phyloP scores from a whole-genome alignment of 2,888 invertebrate genomes.

The Erebia ligea region DNA sequence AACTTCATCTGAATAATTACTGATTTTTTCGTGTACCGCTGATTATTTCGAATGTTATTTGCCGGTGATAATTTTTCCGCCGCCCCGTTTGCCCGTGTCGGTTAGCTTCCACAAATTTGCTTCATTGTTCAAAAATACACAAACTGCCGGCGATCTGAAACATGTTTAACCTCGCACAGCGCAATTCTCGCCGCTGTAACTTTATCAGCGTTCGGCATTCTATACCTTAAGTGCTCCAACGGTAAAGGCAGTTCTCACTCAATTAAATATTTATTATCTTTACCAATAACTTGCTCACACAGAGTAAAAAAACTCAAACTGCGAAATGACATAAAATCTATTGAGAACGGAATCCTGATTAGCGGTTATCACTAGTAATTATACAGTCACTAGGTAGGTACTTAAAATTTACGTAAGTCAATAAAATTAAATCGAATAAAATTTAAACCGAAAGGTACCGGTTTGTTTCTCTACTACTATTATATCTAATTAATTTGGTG shows the following conservation, averaged over 20 bases:
- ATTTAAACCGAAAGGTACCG: conserved; percentile 26
- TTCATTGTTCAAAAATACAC: conserved; percentile 31
- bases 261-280: conserved; percentile 12
- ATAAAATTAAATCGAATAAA: conserved; percentile 31
- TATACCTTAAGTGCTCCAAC: conserved; percentile 6
- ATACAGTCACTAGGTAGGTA: conserved; percentile 7
- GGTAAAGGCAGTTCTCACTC: neutral
- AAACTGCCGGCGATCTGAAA: conserved; percentile 30
- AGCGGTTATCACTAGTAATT: conserved; percentile 20
- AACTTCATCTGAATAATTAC: conserved; percentile 84
- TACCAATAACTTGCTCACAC: neutral
- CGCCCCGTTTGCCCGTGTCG: conserved; percentile 70
- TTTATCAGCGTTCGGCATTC: conserved; percentile 8
- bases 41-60: conserved; percentile 83
- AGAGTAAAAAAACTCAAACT: conserved; percentile 10
- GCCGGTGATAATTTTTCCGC: conserved; percentile 80
- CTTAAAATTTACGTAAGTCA: conserved; percentile 25
- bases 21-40: conserved; percentile 83
- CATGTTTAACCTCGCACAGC: conserved; percentile 28
- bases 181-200: conserved; percentile 6
- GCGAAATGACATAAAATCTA: conserved; percentile 17
- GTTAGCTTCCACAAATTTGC: conserved; percentile 35
- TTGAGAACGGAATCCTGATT: conserved; percentile 20
- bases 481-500: conserved; percentile 30
- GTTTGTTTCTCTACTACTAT: conserved; percentile 24